A percentile compares a stretch with the other conserved stretches of the same genome.
These are phyloP conservation scores for Melanotaenia nigrans DNA, from an alignment of 2,797 vertebrate genomes.

Conservation along the genomic window DNA sequence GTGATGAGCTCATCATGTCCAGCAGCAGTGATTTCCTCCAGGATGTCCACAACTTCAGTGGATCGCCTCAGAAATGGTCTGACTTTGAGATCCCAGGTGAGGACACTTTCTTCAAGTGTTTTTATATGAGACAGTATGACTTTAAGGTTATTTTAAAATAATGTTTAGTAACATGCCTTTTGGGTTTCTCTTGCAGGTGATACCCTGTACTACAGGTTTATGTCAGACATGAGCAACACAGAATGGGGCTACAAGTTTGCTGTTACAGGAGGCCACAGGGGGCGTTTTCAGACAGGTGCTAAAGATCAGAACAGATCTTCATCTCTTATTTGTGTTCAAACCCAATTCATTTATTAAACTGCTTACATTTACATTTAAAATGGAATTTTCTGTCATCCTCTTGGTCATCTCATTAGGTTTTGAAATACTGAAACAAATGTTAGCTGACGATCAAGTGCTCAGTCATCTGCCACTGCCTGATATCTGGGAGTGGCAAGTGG, in stretches of 20 bases:
- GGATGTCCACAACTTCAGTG: constrained; percentile 94
- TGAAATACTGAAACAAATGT: constrained; percentile 97
- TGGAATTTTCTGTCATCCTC: constrained; percentile 1
- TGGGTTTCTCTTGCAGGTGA: constrained; percentile 83
- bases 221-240: constrained; percentile 98
- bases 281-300: constrained; percentile 96
- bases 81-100: constrained; percentile 97
- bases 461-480: constrained; percentile 87
- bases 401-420: constrained; percentile 83
- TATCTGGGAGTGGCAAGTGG: constrained; percentile 98
- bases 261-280: constrained; percentile 94
- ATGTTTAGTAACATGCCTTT: not conserved
- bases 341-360: not conserved
- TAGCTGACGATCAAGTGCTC: constrained; percentile 89
- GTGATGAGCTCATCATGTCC: constrained; percentile 94
- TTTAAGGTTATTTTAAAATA: not conserved
- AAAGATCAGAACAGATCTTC: not conserved
- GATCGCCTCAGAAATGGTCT: constrained; percentile 94
- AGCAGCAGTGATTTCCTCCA: constrained; percentile 95
- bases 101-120: constrained; percentile 8
- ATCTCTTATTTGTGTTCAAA: not conserved
- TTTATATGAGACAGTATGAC: not conserved
- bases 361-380: not conserved
- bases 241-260: constrained; percentile 99
- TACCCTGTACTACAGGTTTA: constrained; percentile 93